A percentile compares a stretch with the other conserved stretches of the same genome.
Conservation (phyloP, 2,888 invertebrate species). For the Thymelicus sylvestris region DNA sequence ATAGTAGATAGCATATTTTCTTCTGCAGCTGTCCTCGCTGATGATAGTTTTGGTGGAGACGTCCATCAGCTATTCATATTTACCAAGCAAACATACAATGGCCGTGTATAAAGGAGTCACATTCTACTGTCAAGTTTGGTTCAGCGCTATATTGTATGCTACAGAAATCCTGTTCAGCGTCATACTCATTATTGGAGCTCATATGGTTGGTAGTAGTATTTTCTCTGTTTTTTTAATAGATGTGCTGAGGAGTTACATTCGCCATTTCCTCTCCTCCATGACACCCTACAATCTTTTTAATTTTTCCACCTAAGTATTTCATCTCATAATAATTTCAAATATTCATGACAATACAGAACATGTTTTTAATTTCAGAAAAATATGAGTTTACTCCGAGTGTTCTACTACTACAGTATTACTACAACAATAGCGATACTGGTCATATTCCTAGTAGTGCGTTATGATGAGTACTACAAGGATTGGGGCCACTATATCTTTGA, state of each 20-base stretch:
- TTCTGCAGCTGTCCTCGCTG: constrained; percentile 36
- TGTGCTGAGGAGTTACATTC: no score
- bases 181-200: constrained; percentile 54
- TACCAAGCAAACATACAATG: constrained; percentile 17
- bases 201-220: constrained; percentile 48
- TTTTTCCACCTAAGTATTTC: no score
- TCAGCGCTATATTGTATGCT: constrained; percentile 42
- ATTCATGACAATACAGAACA: not conserved
- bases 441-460: constrained; percentile 46
- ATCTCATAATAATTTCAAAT: not conserved
- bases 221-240: not conserved
- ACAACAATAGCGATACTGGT: constrained; percentile 47
- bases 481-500: constrained; percentile 39
- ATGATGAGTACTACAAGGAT: constrained; percentile 23
- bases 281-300: no score
- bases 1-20: not conserved
- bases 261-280: no score
- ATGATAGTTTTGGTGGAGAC: constrained; percentile 39
- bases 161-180: constrained; percentile 46
- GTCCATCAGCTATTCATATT: not conserved
- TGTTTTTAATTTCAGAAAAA: constrained; percentile 50
- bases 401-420: constrained; percentile 56
- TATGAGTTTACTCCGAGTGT: constrained; percentile 47
- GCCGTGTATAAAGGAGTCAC: constrained; percentile 40
- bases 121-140: constrained; percentile 43